These are phyloP conservation scores for Eupleurogrammus muticus DNA, from an alignment of 2,797 vertebrate species.

Conservation along the genomic window DNA sequence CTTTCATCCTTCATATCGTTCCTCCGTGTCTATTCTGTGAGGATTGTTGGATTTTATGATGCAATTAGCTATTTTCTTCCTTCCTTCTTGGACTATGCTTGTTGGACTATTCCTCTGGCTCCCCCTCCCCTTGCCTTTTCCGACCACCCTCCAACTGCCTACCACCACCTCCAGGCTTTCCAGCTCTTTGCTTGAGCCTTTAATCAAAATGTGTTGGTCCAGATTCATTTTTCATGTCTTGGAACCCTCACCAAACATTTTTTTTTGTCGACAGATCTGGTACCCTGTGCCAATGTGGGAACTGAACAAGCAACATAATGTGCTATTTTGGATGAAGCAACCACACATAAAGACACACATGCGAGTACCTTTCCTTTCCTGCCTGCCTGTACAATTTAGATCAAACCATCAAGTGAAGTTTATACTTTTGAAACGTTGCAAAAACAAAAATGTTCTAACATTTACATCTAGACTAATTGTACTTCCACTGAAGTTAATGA, in stretches of 20 bases:
- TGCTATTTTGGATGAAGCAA: conserved; percentile 66
- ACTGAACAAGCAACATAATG: conserved; percentile 63
- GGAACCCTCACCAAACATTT: conserved; percentile 64
- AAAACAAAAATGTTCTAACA: background rate
- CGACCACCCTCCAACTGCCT: conserved; percentile 51
- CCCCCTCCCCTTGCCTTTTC: conserved; percentile 26
- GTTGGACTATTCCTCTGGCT: conserved; percentile 40
- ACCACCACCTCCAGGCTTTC: conserved; percentile 39
- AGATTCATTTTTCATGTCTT: conserved; percentile 69
- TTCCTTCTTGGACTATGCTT: conserved; percentile 24
- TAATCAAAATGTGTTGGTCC: conserved; percentile 64
- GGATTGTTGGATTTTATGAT: conserved; percentile 8
- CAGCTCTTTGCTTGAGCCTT: conserved; percentile 59
- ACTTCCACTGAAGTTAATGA: conserved; percentile 2
- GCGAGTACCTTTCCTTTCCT: conserved; percentile 11
- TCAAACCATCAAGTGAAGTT: conserved; percentile 19
- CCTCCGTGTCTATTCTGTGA: background rate
- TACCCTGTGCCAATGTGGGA: conserved; percentile 61
- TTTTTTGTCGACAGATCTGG: conserved; percentile 66
- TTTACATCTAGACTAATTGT: background rate
- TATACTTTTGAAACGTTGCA: conserved; percentile 26
- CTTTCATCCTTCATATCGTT: background rate
- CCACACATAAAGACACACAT: conserved; percentile 39
- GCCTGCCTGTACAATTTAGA: conserved; percentile 7
- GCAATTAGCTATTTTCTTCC: conserved; percentile 14